Evolutionary conservation across 2,113 vertebrate genomes (phyloP).

Genomic region (Actinemys pallida): DNA sequence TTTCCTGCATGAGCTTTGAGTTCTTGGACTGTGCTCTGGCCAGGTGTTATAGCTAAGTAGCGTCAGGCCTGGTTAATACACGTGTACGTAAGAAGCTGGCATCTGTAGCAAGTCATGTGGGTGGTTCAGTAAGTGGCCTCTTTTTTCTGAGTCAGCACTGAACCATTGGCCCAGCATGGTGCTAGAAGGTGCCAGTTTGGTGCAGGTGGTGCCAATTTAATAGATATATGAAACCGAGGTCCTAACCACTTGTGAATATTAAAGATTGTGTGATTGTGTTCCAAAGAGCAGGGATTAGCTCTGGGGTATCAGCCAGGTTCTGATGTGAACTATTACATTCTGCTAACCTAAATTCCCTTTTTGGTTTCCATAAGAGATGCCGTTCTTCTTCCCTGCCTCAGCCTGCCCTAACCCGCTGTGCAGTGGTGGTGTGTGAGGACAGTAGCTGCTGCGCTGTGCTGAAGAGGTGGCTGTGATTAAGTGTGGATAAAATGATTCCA

Average conservation of each 20-base stretch:
- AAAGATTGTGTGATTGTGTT: neutral
- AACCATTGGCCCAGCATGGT: neutral
- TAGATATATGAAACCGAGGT: neutral
- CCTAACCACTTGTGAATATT: neutral
- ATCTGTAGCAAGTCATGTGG: neutral
- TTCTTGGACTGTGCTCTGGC: neutral
- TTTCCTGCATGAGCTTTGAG: neutral
- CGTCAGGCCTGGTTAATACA: neutral
- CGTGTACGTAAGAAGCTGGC: neutral
- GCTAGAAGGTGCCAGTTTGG: neutral
- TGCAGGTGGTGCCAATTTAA: neutral
- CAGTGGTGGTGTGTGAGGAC: neutral
- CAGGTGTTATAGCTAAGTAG: slow-evolving; percentile 42
- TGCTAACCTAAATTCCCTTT: neutral
- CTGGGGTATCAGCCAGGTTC: neutral
- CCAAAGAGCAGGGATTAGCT: neutral
- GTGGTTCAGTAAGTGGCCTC: neutral
- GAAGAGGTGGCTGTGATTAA: neutral
- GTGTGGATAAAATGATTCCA: neutral
- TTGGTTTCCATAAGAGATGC: neutral
- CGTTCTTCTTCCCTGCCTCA: neutral
- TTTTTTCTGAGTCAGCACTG: neutral
- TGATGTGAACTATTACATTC: neutral
- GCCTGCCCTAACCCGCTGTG: neutral
- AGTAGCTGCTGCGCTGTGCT: neutral